phyloP scores from a whole-genome alignment of 2,888 invertebrate species.

The Erebia aethiops region DNA sequence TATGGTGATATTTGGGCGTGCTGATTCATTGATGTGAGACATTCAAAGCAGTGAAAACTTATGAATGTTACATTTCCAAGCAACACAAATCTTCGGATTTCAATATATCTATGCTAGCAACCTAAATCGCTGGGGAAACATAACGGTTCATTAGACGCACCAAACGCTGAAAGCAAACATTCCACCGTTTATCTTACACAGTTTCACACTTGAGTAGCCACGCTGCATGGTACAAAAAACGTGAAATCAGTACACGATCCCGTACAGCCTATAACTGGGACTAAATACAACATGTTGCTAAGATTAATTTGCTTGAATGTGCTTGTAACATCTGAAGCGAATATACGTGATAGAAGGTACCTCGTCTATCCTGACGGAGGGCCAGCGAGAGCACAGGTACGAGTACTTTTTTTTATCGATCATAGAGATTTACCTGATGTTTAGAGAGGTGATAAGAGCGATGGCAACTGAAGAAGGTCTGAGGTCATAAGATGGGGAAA shows the following conservation, averaged over 20 bases:
- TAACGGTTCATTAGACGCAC: slow-evolving; percentile 79
- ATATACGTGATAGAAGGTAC: slow-evolving; percentile 74
- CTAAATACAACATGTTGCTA: slow-evolving; percentile 49
- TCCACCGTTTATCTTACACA: slow-evolving; percentile 66
- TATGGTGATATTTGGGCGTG: too few relatives aligned
- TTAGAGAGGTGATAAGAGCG: slow-evolving; percentile 29
- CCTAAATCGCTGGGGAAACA: slow-evolving; percentile 75
- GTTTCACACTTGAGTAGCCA: slow-evolving; percentile 63
- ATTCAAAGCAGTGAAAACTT: neutral
- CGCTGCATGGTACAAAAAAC: slow-evolving; percentile 46
- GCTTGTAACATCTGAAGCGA: slow-evolving; percentile 50
- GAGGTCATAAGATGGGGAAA: too few relatives aligned
- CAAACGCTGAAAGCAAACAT: slow-evolving; percentile 71
- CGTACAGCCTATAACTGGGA: neutral
- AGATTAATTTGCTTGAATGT: slow-evolving; percentile 67
- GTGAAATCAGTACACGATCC: slow-evolving; percentile 12
- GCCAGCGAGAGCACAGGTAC: slow-evolving; percentile 84
- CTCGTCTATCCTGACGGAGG: slow-evolving; percentile 84
- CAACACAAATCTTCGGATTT: neutral
- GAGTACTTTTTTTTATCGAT: neutral
- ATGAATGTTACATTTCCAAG: neutral
- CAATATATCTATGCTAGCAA: slow-evolving; percentile 46
- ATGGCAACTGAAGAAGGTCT: too few relatives aligned
- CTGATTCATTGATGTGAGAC: too few relatives aligned
- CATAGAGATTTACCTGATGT: slow-evolving; percentile 12